Conservation (phyloP, 2,797 vertebrate species). For the Miichthys miiuy region DNA sequence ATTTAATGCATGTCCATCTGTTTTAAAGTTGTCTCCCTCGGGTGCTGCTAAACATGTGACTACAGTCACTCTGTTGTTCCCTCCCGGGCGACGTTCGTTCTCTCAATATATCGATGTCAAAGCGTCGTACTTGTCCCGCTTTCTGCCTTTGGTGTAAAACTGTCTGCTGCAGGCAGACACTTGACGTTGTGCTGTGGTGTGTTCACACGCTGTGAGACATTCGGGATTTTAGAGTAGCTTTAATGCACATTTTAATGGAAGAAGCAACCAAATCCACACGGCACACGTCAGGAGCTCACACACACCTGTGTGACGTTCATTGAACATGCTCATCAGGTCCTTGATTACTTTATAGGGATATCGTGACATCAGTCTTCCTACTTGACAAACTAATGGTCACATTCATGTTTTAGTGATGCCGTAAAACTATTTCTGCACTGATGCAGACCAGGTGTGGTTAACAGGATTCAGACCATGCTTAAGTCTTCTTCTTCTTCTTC, state of each 20-base stretch:
- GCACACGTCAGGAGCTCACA: neutral
- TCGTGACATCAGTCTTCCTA: neutral
- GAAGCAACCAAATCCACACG: slow-evolving; percentile 6
- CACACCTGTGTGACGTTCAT: neutral
- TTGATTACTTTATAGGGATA: slow-evolving; percentile 3
- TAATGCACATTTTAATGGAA: slow-evolving; percentile 9
- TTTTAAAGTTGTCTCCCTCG: slow-evolving; percentile 3
- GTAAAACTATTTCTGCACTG: neutral
- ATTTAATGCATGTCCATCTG: slow-evolving; percentile 22
- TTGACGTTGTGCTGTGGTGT: neutral
- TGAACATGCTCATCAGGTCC: slow-evolving; percentile 7
- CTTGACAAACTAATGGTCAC: slow-evolving; percentile 17
- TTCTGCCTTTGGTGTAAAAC: neutral
- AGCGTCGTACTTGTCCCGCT: neutral
- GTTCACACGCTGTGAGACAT: neutral
- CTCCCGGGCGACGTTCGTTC: neutral
- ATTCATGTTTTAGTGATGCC: neutral
- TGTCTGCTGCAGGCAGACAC: slow-evolving; percentile 1
- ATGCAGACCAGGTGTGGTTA: slow-evolving; percentile 6
- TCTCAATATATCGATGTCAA: neutral
- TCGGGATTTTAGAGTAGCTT: neutral
- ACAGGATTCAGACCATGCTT: slow-evolving; percentile 6
- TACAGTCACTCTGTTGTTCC: neutral
- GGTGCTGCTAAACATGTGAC: neutral
- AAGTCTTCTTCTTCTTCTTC: slow-evolving; percentile 9